phyloP scores from a whole-genome alignment of 1,140 invertebrate genomes.

The Bacillus rossius region DNA sequence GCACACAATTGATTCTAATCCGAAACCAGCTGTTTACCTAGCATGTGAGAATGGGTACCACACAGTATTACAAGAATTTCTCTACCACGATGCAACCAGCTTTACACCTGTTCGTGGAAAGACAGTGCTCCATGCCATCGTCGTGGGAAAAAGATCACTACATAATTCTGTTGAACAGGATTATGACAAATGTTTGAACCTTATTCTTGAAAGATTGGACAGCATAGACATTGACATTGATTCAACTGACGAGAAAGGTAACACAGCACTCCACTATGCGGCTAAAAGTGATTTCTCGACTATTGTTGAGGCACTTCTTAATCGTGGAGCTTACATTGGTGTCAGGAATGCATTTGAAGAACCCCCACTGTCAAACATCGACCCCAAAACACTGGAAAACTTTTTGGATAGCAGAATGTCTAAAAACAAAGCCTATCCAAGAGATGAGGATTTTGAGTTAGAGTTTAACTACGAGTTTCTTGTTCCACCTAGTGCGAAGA shows the following conservation, averaged over 20 bases:
- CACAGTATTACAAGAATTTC: not conserved
- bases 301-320: constrained; percentile 53
- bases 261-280: constrained; percentile 78
- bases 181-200: not conserved
- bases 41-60: not conserved
- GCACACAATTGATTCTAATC: not conserved
- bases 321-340: constrained; percentile 64
- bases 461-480: constrained; percentile 65
- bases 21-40: not conserved
- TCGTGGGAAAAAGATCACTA: not conserved
- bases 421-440: constrained; percentile 49
- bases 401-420: constrained; percentile 65
- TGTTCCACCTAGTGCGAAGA: constrained; percentile 45
- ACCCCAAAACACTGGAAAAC: constrained; percentile 54
- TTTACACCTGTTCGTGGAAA: not conserved
- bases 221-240: constrained; percentile 51
- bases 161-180: not conserved
- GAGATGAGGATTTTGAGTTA: constrained; percentile 57
- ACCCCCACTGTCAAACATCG: constrained; percentile 62
- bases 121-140: not conserved
- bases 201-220: not conserved
- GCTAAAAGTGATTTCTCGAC: constrained; percentile 56
- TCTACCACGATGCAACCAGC: not conserved
- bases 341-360: constrained; percentile 56
- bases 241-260: constrained; percentile 59